Conservation (phyloP, 2,888 invertebrate genomes). For the Spodoptera littoralis region DNA sequence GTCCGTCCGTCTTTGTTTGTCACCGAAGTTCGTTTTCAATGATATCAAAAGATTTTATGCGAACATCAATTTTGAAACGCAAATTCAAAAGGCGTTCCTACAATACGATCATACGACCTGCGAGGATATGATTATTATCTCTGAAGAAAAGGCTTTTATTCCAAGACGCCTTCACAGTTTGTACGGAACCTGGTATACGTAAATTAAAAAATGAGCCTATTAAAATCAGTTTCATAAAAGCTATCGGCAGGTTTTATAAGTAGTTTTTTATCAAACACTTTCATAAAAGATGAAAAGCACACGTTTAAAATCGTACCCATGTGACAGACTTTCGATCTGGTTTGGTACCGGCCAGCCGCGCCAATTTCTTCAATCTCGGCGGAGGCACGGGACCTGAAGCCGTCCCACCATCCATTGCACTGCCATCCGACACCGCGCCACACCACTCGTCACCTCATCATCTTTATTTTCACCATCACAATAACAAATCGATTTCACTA, state of each 20-base stretch:
- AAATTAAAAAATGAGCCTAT: too few species aligned
- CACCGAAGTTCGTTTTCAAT: conserved; percentile 62
- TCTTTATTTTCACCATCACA: conserved; percentile 51
- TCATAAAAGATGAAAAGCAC: neutral
- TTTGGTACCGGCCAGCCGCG: conserved; percentile 75
- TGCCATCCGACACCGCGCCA: conserved; percentile 55
- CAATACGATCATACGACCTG: conserved; percentile 5
- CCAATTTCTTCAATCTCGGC: conserved; percentile 83
- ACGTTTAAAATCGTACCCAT: conserved; percentile 71
- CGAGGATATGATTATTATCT: conserved; percentile 13
- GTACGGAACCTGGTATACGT: neutral
- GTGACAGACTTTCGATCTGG: conserved; percentile 79
- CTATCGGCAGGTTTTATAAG: too few species aligned
- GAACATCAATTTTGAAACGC: conserved; percentile 61
- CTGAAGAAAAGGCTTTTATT: conserved; percentile 20
- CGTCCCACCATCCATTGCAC: conserved; percentile 68
- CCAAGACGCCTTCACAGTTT: conserved; percentile 6
- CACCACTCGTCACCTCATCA: conserved; percentile 58
- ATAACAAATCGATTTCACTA: conserved; percentile 72
- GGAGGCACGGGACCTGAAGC: conserved; percentile 78
- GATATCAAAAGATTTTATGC: conserved; percentile 68
- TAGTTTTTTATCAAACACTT: too few species aligned
- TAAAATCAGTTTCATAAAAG: too few species aligned
- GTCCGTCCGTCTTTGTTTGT: conserved; percentile 73
- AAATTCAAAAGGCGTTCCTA: conserved; percentile 19